Conservation (phyloP, 2,888 invertebrate species). For the Lucinisca nassula region DNA sequence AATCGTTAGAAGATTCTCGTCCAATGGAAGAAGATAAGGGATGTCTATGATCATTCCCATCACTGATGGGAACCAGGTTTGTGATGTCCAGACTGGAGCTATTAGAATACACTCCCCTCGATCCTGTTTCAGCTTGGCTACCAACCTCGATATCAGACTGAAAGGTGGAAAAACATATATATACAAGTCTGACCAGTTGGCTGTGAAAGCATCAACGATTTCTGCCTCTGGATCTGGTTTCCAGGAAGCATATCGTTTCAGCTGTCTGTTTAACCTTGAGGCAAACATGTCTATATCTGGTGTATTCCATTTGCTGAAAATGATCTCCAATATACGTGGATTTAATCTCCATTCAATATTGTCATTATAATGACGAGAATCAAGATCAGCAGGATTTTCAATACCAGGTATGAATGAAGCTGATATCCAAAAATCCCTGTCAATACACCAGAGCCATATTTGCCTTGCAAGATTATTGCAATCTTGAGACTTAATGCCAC, state of each 20-base stretch:
- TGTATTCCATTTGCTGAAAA: too few species aligned
- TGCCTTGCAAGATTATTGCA: too few species aligned
- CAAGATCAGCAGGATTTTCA: too few species aligned
- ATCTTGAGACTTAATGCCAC: too few species aligned
- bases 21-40: slow-evolving; percentile 15
- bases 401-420: too few species aligned
- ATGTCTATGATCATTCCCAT: slow-evolving; percentile 21
- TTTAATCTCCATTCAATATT: too few species aligned
- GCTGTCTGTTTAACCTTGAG: slow-evolving; percentile 46
- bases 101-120: slow-evolving; percentile 24
- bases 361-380: too few species aligned
- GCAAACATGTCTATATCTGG: too few species aligned
- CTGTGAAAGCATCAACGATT: slow-evolving; percentile 46
- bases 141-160: slow-evolving; percentile 12
- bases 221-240: slow-evolving; percentile 59
- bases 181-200: slow-evolving; percentile 32
- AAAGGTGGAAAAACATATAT: slow-evolving; percentile 61
- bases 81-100: slow-evolving; percentile 42
- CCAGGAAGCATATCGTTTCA: slow-evolving; percentile 47
- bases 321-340: too few species aligned
- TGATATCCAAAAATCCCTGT: too few species aligned
- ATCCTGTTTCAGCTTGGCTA: slow-evolving; percentile 24
- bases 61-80: slow-evolving; percentile 22
- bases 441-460: too few species aligned
- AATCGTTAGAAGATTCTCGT: background rate